Base-by-base conservation (phyloP, 2,797 vertebrate genomes). In the Austrolebias charrua region DNA sequence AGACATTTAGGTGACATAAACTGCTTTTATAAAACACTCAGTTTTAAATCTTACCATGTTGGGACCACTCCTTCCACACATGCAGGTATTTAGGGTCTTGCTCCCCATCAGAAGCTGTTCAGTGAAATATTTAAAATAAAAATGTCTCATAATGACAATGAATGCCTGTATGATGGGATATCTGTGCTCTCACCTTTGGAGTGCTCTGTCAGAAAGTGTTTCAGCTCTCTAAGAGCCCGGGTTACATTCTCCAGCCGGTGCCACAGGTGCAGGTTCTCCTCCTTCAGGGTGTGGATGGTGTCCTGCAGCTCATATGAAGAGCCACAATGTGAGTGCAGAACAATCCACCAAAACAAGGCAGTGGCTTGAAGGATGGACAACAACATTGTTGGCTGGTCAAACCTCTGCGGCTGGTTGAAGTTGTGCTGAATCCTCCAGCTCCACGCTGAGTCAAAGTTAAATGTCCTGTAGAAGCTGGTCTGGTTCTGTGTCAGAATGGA, bases 241-340 rank as follows among this genome's bases (percentile, higher is more conserved):
- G 90, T 92, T 66, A 94, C 84, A 50, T 93, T 92, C 55, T 93
- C 88, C 78, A 93, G 76, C 16, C 73, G 81, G 60, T 90, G 78
- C 57, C 92, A 90, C 35, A 93, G 85, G 15, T 90, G 83, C 2
- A 81, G 5, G 55, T 93, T 93, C 69, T 94, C 91, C 2, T 86
- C 87, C 63, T 88, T 91, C 57, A 93, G 79, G 40, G 78, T 77
- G 48, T 88, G 78, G 63, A 91, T 89, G 52, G 92, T 91, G 46
- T 94, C 90, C 54, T 92, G 90, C 15, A 94, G 89, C 75, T 93
- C 89, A 19, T 92, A 93, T 5, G 77, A 73, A 9, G 71, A 83
- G 50, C 76, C 62, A 3, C 52, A 33, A 38, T 10, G 42, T 28
- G 73, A 71, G 46, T 81, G 47, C 66, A 82, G 65, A 44, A 50